Percentiles rank a stretch among this genome's conserved stretches.
Conservation (phyloP, 2,797 vertebrate species). For the Basileuterus tristriatus region DNA sequence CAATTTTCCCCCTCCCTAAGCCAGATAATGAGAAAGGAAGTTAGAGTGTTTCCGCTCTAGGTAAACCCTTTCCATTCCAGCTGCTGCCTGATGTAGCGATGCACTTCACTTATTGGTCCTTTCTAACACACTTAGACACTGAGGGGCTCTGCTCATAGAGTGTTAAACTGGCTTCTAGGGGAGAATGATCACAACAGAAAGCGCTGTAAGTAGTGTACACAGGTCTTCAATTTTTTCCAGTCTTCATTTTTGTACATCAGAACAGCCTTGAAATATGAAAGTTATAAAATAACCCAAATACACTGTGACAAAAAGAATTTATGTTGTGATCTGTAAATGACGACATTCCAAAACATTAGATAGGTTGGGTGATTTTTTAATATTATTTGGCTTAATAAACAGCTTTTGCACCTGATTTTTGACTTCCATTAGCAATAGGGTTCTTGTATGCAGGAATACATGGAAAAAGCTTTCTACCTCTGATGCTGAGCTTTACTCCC, state of each 20-base stretch:
- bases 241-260: background rate
- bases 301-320: background rate
- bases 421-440: rapidly evolving
- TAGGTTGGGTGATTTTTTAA: background rate
- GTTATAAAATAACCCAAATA: background rate
- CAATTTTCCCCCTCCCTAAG: background rate
- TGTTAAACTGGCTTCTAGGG: background rate
- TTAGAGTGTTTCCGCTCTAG: background rate
- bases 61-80: background rate
- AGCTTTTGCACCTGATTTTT: background rate
- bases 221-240: background rate
- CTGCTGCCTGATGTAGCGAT: background rate
- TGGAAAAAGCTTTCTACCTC: background rate
- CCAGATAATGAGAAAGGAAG: background rate
- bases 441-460: background rate
- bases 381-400: background rate
- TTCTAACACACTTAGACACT: background rate
- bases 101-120: background rate
- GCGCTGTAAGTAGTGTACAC: rapidly evolving
- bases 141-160: background rate
- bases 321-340: background rate
- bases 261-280: background rate
- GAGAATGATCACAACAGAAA: background rate
- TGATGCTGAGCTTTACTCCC: background rate
- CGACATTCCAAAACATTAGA: background rate